These are phyloP conservation scores for Orthonychiurus folsomi DNA, from an alignment of 2,888 invertebrate genomes.

Conservation along the genomic window DNA sequence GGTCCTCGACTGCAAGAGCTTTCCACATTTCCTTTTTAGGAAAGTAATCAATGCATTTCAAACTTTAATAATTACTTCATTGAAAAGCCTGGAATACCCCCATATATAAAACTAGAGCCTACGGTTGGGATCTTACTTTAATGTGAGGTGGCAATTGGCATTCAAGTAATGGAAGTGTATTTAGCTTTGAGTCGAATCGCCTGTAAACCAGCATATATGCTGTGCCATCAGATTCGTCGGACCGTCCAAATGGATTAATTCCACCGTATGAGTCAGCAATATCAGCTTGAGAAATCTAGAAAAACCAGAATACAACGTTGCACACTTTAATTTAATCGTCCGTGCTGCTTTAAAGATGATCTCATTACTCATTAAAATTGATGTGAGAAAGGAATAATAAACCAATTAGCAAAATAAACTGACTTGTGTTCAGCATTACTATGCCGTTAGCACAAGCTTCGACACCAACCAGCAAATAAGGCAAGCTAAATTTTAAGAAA, in stretches of 20 bases:
- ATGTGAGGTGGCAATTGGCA: slow-evolving; percentile 70
- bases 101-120: background rate
- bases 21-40: slow-evolving; percentile 50
- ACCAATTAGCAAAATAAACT: no score
- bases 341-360: no score
- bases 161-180: slow-evolving; percentile 55
- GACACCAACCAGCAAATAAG: no score
- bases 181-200: slow-evolving; percentile 58
- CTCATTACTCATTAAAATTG: no score
- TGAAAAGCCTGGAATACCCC: background rate
- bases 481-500: no score
- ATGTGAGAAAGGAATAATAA: no score
- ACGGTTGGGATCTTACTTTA: slow-evolving; percentile 41
- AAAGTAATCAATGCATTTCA: background rate
- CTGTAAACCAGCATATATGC: slow-evolving; percentile 88
- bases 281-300: slow-evolving; percentile 66
- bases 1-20: slow-evolving; percentile 58
- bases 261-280: slow-evolving; percentile 75
- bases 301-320: no score
- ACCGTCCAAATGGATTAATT: slow-evolving; percentile 46
- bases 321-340: no score
- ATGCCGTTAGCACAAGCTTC: no score
- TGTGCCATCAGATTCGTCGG: slow-evolving; percentile 50
- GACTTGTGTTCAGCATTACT: no score
- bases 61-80: background rate